Evolutionary conservation across 2,797 vertebrate species (phyloP), one percentile per base, ranked within the genome.

Genomic region (Ptychadena robeensis): DNA sequence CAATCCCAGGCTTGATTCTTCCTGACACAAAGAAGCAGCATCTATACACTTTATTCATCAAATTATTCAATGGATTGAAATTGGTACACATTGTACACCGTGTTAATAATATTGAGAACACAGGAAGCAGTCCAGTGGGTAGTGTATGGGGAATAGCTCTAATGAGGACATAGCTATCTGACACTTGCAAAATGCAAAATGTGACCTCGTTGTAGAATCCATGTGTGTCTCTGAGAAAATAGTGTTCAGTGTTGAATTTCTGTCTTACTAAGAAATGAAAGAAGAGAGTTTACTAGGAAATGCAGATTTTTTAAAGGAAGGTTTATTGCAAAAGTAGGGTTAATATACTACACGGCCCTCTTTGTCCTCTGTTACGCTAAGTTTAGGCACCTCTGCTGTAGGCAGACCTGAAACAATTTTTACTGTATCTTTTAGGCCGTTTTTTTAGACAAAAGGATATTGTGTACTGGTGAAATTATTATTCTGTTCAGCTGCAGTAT

Each of bases 51-150:
- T 53, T 44, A 70, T 25, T 15, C 25, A 70, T 31, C 22, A 68
- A 38, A 14, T 37, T 37, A n/a, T 28, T 61, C 59, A n/a, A 61
- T 61, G n/a, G 28, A 28, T 61, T 28, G 9, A 61, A 28, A 61
- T 61, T 61, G 59, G 59, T 61, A 61, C 59, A 61, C 59, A 61
- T 61, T 61, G n/a, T 61, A 12, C 25, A 61, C 57, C 27, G n/a
- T 9, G 9, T 61, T 27, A 10, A 61, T 59, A 59, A 59, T 59
- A 59, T 59, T 59, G 53, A 25, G 53, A 59, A n/a, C 53, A 28
- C 10, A 61, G 59, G 10, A 25, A 25, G 59, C 59, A 3, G 59
- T 27, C 59, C 3, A 4, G n/a, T 10, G 25, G 59, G 59, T 10
- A 61, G 15, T 53, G 44, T n/a, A 53, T 15, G 18, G 22, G 3